A percentile compares a stretch with the other conserved stretches of the same genome.
Evolutionary conservation across 2,797 vertebrate species (phyloP).

Genomic region (Pseudochaenichthys georgianus): DNA sequence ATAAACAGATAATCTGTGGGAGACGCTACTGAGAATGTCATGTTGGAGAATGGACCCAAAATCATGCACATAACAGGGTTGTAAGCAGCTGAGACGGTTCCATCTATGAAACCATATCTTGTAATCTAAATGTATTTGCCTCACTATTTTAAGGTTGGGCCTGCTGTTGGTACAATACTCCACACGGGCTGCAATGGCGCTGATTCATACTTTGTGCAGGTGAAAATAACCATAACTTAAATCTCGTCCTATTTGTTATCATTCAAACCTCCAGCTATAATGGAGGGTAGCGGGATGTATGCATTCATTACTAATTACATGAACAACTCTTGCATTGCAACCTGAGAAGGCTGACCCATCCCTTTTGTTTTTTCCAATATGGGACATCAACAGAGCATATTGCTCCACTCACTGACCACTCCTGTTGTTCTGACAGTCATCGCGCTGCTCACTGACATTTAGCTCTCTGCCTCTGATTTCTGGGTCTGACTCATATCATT

Average conservation of each 20-base stretch:
- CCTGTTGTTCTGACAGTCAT: conserved; percentile 49
- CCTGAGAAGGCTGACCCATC: conserved; percentile 74
- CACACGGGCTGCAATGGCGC: conserved; percentile 44
- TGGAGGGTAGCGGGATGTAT: neutral
- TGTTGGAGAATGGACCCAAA: conserved; percentile 24
- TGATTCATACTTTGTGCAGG: conserved; percentile 67
- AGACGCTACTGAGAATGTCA: neutral
- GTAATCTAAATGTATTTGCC: conserved; percentile 76
- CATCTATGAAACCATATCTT: conserved; percentile 68
- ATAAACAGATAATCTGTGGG: conserved; percentile 16
- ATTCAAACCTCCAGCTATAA: neutral
- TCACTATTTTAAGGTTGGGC: conserved; percentile 75
- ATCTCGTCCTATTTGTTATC: neutral
- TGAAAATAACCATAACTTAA: conserved; percentile 47
- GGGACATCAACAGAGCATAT: conserved; percentile 68
- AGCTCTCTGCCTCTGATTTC: conserved; percentile 19
- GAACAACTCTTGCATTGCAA: conserved; percentile 64
- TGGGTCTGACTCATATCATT: conserved; percentile 39
- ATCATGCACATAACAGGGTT: conserved; percentile 10
- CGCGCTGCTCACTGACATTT: conserved; percentile 55
- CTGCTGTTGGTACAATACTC: conserved; percentile 27
- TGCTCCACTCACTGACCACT: conserved; percentile 41
- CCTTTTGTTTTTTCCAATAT: conserved; percentile 68
- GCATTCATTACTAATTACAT: conserved; percentile 6
- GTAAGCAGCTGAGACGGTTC: neutral